These are phyloP conservation scores for Oligia strigilis DNA, from an alignment of 2,888 invertebrate species.

Conservation along the genomic window DNA sequence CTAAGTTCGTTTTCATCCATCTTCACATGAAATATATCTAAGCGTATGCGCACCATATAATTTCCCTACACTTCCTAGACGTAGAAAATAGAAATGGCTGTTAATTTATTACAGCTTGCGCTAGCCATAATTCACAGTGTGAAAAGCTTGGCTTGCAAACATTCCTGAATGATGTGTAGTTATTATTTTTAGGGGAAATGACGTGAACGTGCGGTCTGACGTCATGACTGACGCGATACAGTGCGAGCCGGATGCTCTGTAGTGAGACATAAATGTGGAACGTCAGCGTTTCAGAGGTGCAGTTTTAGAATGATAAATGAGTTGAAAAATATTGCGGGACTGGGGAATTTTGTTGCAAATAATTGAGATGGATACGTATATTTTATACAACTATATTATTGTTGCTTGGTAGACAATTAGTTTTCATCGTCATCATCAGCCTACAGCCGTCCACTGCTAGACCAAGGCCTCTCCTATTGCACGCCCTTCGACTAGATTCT, in stretches of 20 bases:
- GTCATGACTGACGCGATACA: slow-evolving; percentile 54
- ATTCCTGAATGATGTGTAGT: slow-evolving; percentile 62
- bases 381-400: no score
- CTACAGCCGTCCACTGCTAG: background rate
- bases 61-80: slow-evolving; percentile 32
- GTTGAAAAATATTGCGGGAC: slow-evolving; percentile 24
- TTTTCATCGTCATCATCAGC: background rate
- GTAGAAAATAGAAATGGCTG: slow-evolving; percentile 54
- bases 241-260: slow-evolving; percentile 35
- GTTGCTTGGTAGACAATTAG: background rate
- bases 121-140: slow-evolving; percentile 59
- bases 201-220: slow-evolving; percentile 57
- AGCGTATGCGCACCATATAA: slow-evolving; percentile 30
- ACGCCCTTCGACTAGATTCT: no score
- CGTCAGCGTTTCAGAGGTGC: slow-evolving; percentile 47
- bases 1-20: background rate
- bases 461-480: background rate
- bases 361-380: slow-evolving; percentile 7
- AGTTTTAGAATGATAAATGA: slow-evolving; percentile 48
- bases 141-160: slow-evolving; percentile 59
- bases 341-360: background rate
- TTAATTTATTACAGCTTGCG: slow-evolving; percentile 63
- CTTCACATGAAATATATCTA: background rate
- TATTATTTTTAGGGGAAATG: slow-evolving; percentile 70
- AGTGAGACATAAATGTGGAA: slow-evolving; percentile 42